Evolutionary conservation across 2,797 vertebrate species (phyloP).

Genomic region (Sebastes umbrosus): DNA sequence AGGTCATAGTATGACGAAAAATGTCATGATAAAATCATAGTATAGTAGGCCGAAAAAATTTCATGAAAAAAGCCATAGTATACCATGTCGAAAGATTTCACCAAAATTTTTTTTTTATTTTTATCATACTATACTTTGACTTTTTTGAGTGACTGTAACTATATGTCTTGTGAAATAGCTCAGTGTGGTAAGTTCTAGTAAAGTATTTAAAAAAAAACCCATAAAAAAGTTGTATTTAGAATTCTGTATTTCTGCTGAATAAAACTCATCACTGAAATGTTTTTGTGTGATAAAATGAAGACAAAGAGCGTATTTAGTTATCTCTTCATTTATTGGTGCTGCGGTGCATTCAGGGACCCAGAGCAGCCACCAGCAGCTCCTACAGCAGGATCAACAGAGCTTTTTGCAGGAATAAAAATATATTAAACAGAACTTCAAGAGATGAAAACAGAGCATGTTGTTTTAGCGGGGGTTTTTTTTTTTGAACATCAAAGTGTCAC

Average conservation of each 20-base stretch:
- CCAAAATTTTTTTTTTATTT: too few species aligned
- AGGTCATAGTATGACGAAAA: too few species aligned
- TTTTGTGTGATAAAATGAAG: background rate
- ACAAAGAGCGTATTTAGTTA: slow-evolving; percentile 8
- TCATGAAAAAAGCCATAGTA: too few species aligned
- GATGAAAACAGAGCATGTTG: slow-evolving; percentile 3
- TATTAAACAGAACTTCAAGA: slow-evolving; percentile 35
- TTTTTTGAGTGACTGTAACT: too few species aligned
- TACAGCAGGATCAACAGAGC: slow-evolving; percentile 69
- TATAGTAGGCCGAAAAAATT: too few species aligned
- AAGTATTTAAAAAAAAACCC: too few species aligned
- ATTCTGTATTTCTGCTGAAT: background rate
- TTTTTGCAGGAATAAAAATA: slow-evolving; percentile 58
- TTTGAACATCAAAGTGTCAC: slow-evolving; percentile 25
- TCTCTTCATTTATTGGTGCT: slow-evolving; percentile 52
- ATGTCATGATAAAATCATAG: too few species aligned
- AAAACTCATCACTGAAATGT: background rate
- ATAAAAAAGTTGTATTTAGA: too few species aligned
- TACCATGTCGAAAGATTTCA: too few species aligned
- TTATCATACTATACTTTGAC: too few species aligned
- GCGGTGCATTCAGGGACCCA: slow-evolving; percentile 51
- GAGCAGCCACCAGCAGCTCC: slow-evolving; percentile 44
- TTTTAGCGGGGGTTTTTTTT: background rate
- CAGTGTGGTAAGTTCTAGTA: too few species aligned
- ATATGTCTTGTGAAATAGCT: too few species aligned